Evolutionary conservation across 1,140 invertebrate species (phyloP).

Genomic region (Drosophila sulfurigaster): DNA sequence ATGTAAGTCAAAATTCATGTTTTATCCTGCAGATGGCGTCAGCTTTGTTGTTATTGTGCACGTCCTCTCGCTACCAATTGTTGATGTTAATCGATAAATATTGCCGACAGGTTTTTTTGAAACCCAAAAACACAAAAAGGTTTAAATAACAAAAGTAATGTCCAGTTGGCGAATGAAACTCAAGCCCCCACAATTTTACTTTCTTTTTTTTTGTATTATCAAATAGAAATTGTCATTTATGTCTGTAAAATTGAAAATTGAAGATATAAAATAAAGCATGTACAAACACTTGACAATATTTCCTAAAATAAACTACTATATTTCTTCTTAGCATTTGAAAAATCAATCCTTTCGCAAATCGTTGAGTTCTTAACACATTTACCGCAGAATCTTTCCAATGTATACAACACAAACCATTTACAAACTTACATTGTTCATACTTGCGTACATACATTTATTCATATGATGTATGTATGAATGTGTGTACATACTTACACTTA

Average conservation of each 20-base stretch:
- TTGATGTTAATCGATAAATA: constrained; percentile 2
- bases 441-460: constrained; percentile 7
- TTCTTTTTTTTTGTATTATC: no score
- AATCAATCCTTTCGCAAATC: neutral
- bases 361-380: neutral
- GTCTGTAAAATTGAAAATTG: no score
- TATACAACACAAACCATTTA: neutral
- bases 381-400: neutral
- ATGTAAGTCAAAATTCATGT: no score
- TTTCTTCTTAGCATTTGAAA: neutral
- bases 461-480: constrained; percentile 27
- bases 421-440: constrained; percentile 5
- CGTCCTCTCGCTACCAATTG: neutral
- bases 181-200: no score
- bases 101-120: neutral
- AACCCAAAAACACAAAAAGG: neutral
- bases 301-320: no score
- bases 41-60: neutral
- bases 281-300: no score
- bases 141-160: neutral
- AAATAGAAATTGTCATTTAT: no score
- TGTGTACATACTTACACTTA: constrained; percentile 18
- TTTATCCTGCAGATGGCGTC: no score
- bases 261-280: no score
- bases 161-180: no score